Base-by-base conservation (phyloP, 2,888 invertebrate species). In the Polyploca ridens region DNA sequence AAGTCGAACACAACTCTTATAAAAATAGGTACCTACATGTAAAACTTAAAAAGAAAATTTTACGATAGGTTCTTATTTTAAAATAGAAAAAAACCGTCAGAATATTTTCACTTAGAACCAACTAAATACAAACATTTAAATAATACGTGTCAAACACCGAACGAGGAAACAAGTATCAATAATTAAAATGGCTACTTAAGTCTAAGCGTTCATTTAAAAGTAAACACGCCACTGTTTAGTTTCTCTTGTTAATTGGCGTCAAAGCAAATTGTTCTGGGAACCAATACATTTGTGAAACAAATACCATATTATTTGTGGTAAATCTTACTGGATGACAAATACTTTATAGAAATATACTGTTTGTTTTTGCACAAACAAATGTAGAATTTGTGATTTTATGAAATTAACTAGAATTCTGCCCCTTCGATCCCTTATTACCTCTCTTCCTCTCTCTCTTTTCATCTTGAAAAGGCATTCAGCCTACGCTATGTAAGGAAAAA, bases 201-300 rank as follows among this genome's bases (percentile, higher is more conserved):
- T 59, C 61, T 67, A 62, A 68, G 63, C 67, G 75, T 77, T 68
- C 73, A 75, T 75, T 70, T 63, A 71, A 74, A 78, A 74, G 76
- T 79, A 82, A 83, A 84, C 80, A 80, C 38, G 62, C 41, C 38
- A 67, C 72, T 81, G 79, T 78, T 79, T 79, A 70, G 76, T 79
- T 83, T 84, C 77, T 74, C 78, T 67, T 67, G 77, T 79, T 87
- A 88, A 89, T 87, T 88, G 85, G 84, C 82, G 77, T 78, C 79
- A 83, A 79, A 83, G 84, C 85, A 79, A 83, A 84, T 83, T 77
- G 83, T 83, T 86, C 83, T 74, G 49, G 59, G 81, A 86, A 85
- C 71, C 71, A 81, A 83, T 85, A 82, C 77, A 83, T 86, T 86
- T 82, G 80, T 81, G 73, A 76, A 80, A 85, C 83, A 88, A 87